These are phyloP conservation scores for Ibycter americanus DNA, from an alignment of 2,797 vertebrate genomes.

Conservation along the genomic window DNA sequence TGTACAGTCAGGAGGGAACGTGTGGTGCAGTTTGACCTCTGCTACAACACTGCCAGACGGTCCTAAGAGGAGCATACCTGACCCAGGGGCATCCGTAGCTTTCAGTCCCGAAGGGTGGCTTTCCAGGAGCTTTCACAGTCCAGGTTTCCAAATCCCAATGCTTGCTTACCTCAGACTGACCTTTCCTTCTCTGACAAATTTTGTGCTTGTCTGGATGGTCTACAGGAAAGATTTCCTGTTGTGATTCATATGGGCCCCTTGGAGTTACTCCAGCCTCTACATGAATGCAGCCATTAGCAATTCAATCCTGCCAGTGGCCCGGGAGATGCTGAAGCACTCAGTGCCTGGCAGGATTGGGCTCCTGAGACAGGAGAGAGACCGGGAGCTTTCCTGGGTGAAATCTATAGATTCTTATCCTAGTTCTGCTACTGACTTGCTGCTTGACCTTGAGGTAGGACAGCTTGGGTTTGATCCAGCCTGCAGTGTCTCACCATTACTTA, in stretches of 20 bases:
- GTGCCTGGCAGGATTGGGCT: background rate
- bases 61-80: background rate
- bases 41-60: background rate
- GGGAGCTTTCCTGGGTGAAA: background rate
- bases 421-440: background rate
- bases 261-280: background rate
- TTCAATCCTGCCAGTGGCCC: background rate
- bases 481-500: background rate
- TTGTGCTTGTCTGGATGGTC: constrained; percentile 15
- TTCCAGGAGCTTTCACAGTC: background rate
- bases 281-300: background rate
- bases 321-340: background rate
- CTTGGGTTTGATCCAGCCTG: background rate
- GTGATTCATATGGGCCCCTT: background rate
- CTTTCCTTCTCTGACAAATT: constrained; percentile 18
- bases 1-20: background rate
- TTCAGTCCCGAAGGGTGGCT: background rate
- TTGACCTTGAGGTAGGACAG: constrained; percentile 51
- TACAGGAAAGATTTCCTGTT: background rate
- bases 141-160: background rate
- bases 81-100: background rate
- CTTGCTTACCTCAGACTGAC: background rate
- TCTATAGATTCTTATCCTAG: background rate
- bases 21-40: constrained; percentile 20
- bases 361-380: background rate